A percentile compares a stretch with the other conserved stretches of the same genome.
Evolutionary conservation across 2,888 invertebrate genomes (phyloP).

Genomic region (Glaucopsyche alexis): DNA sequence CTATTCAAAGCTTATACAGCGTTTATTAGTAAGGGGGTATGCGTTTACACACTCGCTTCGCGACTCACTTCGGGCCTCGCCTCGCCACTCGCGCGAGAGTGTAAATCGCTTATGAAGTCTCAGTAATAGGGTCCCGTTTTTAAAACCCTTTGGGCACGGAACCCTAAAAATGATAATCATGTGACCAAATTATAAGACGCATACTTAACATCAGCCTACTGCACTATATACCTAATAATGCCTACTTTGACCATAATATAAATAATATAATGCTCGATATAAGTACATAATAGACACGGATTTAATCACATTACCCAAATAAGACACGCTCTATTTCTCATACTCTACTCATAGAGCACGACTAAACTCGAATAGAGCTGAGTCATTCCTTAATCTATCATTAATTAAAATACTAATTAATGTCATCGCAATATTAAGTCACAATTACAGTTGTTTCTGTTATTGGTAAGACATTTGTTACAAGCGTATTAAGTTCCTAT

Average conservation of each 20-base stretch:
- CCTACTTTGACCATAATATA: background rate
- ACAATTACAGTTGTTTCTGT: background rate
- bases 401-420: background rate
- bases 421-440: background rate
- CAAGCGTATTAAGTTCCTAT: no score
- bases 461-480: background rate
- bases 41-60: no score
- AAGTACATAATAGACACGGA: background rate
- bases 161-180: no score
- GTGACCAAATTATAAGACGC: no score
- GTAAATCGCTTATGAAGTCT: no score
- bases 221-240: background rate
- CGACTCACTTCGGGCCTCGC: no score
- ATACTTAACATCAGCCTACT: background rate
- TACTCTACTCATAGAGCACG: conserved; percentile 13
- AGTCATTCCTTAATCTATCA: background rate
- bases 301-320: conserved; percentile 4
- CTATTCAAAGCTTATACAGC: no score
- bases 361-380: conserved; percentile 2
- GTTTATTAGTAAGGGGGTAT: no score
- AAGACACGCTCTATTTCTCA: conserved; percentile 16
- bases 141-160: no score
- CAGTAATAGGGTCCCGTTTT: no score
- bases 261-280: background rate
- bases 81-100: no score